A percentile compares a stretch with the other conserved stretches of the same genome.
Conservation (phyloP, 2,113 vertebrate species). For the Micronycteris hirsuta region DNA sequence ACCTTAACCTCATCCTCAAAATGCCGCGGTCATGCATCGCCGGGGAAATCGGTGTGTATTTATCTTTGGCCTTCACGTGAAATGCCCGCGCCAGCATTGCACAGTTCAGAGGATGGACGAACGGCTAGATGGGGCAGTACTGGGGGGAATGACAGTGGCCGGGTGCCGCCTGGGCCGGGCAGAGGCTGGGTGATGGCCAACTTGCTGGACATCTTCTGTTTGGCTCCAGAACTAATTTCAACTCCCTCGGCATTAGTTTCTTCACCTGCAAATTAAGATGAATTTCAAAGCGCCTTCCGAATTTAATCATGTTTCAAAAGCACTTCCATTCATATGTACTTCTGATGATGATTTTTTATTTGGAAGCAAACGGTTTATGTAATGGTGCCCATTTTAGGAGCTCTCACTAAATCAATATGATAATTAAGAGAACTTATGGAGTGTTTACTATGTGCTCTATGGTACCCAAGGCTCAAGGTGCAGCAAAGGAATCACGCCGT, state of each 20-base stretch:
- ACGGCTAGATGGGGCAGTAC: background rate
- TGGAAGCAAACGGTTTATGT: background rate
- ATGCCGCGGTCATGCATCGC: background rate
- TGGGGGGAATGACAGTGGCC: background rate
- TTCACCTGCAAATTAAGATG: background rate
- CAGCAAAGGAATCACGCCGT: background rate
- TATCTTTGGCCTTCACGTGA: background rate
- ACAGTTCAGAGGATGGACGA: background rate
- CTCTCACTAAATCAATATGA: background rate
- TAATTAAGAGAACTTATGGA: background rate
- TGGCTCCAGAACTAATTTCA: background rate
- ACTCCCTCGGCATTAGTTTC: background rate
- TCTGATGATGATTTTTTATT: background rate
- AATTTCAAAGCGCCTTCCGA: conserved; percentile 5
- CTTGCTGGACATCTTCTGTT: background rate
- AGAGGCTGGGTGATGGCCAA: background rate
- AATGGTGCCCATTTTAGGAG: background rate
- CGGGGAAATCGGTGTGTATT: background rate
- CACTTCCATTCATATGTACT: background rate
- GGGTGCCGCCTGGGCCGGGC: background rate
- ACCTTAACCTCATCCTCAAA: conserved; percentile 27
- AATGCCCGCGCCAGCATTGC: background rate
- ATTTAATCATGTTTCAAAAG: background rate
- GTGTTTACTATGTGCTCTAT: background rate
- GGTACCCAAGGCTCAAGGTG: background rate